Evolutionary conservation across 2,888 invertebrate species (phyloP).

Genomic region (Philonicus albiceps): DNA sequence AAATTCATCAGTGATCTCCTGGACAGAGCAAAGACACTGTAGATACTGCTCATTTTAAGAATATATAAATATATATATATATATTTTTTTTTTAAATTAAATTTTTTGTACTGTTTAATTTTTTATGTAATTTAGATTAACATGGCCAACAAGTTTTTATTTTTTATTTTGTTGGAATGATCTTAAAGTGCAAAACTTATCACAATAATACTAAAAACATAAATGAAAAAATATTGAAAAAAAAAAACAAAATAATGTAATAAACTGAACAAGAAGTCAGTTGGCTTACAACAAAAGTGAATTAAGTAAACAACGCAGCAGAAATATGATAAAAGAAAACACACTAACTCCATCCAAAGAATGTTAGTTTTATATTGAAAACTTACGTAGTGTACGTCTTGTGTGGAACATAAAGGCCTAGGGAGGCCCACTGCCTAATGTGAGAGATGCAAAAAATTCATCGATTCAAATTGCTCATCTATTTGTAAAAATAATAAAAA

Average conservation of each 20-base stretch:
- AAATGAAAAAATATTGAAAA: no score
- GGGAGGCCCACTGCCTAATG: conserved; percentile 28
- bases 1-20: conserved; percentile 90
- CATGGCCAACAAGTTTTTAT: conserved; percentile 35
- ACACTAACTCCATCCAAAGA: conserved; percentile 36
- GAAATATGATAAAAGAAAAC: conserved; percentile 9
- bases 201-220: conserved; percentile 14
- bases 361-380: conserved; percentile 29
- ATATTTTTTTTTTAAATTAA: conserved; percentile 27
- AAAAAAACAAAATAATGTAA: not conserved
- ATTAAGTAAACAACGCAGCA: conserved; percentile 8
- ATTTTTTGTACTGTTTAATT: conserved; percentile 18
- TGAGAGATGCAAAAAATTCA: conserved; percentile 4
- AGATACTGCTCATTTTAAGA: conserved; percentile 50
- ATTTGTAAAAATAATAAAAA: not conserved
- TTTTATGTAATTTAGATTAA: conserved; percentile 36
- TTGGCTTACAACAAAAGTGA: not conserved
- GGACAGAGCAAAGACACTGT: conserved; percentile 86
- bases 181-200: conserved; percentile 35
- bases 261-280: not conserved
- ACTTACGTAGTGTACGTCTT: not conserved
- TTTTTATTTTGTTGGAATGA: conserved; percentile 39
- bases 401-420: conserved; percentile 9
- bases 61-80: not conserved
- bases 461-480: not conserved